Base-by-base conservation (phyloP, 2,888 invertebrate species). In the Eupithecia insigniata region DNA sequence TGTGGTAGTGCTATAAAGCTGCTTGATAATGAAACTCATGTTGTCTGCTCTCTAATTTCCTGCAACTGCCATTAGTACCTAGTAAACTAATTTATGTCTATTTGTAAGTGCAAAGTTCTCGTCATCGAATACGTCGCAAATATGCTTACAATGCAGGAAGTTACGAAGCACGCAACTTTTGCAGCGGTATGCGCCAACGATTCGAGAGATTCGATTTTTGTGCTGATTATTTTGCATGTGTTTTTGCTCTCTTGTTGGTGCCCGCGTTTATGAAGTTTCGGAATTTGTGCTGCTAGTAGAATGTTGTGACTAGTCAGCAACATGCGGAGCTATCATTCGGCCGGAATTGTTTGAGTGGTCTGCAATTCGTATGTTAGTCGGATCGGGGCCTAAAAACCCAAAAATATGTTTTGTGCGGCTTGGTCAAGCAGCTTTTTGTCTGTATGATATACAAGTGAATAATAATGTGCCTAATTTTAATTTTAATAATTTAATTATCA, bases 1-100 rank as follows among this genome's bases (percentile, higher is more conserved):
- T 34, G 36, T 36, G 36, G 7, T 18, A 64, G 64, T 14, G n/a
- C 26, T 4, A 36, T 65, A 80, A 87, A 90, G 91, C 90, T 92
- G 92, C 90, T 92, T 91, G 90, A 90, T 90, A 79, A 82, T 82
- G 85, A 86, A 87, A 88, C 88, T 89, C 86, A 85, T 87, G 88
- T 90, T 87, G 86, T 87, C 79, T 85, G 89, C 90, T 90, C 87
- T 89, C 89, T 89, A 86, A 89, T 90, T 90, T 91, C 89, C 89
- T 89, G 89, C 90, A 87, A 83, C 91, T 90, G 91, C 90, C 91
- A 91, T 91, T 88, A 81, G 79, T 83, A 69, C 14, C 64, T 89
- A 89, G 83, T 87, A 87, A 83, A 82, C 80, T 91, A 71, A 43
- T 81, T 72, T 90, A 89, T 64, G 64, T 64, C 36, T 64, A 64